These are phyloP conservation scores for Berghia stephanieae DNA, from an alignment of 1,140 invertebrate species.

Conservation along the genomic window DNA sequence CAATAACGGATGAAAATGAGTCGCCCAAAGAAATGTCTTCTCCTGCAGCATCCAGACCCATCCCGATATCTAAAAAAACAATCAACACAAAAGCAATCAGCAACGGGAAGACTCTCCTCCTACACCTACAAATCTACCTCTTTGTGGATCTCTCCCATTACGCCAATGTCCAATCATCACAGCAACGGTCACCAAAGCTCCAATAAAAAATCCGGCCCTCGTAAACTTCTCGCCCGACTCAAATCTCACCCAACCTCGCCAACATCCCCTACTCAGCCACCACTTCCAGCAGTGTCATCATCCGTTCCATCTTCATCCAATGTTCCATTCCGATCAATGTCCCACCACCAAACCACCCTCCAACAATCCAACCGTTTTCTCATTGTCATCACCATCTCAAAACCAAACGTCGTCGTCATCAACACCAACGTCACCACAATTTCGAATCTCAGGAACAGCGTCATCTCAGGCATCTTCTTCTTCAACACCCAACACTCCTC, in stretches of 20 bases:
- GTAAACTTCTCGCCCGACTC: constrained; percentile 42
- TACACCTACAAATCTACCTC: constrained; percentile 28
- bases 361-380: too few relatives aligned
- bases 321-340: not conserved
- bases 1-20: too few relatives aligned
- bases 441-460: too few relatives aligned
- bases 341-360: not conserved
- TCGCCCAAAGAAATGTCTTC: constrained; percentile 4
- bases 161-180: constrained; percentile 14
- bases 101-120: constrained; percentile 31
- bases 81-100: too few relatives aligned
- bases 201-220: constrained; percentile 42
- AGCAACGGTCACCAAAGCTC: too few relatives aligned
- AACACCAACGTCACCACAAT: constrained; percentile 21
- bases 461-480: constrained; percentile 28
- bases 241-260: constrained; percentile 35
- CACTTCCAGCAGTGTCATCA: constrained; percentile 24
- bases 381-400: constrained; percentile 17
- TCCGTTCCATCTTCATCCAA: constrained; percentile 15
- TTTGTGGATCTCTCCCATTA: constrained; percentile 31
- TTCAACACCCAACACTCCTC: constrained; percentile 16
- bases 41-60: constrained; percentile 4
- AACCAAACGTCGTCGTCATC: too few relatives aligned
- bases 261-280: constrained; percentile 33
- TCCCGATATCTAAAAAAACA: too few relatives aligned